Base-by-base conservation (phyloP, 2,888 invertebrate genomes). In the Rhagophthalmus giganteus region DNA sequence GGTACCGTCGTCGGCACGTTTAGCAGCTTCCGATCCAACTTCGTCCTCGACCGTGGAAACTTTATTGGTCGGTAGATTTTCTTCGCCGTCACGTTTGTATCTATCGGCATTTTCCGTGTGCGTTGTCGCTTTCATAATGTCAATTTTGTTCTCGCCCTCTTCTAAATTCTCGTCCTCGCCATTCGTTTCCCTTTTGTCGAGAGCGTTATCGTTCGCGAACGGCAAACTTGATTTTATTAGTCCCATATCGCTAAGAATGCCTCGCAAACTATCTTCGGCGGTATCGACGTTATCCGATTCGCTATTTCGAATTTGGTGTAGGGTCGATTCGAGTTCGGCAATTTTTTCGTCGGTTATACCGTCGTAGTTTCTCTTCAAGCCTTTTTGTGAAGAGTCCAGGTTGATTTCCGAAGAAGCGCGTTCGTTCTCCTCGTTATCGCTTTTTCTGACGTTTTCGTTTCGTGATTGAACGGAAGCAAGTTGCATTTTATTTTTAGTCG, bases 141-240 rank as follows among this genome's bases (percentile, higher is more conserved):
- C 57, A 9, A 65, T 65, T 39, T 58, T 62, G 47, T 65, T 66
- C 7, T 30, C 16, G 2, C 62, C 62, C 34, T 59, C 55, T 37
- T 66, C 61, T 38, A 66, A 48, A 40, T 66, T 61, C 44, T 62
- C 65, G 25, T 65, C 66, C 33, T 66, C 64, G 12, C 51, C 51
- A 27, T 47, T 48, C 9, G 42, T 46, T 6, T 56, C 51, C n/a
- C 55, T 39, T 32, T 57, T n/a, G n/a, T n/a, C n/a, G n/a, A n/a
- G n/a, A n/a, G n/a, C n/a, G n/a, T n/a, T n/a, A n/a, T n/a, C n/a
- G n/a, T n/a, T n/a, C n/a, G n/a, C n/a, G n/a, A n/a, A n/a, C n/a
- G n/a, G n/a, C n/a, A n/a, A n/a, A n/a, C n/a, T n/a, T n/a, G n/a
- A n/a, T 4, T 59, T 57, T n/a, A 64, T 48, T 42, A 61, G 38